Evolutionary conservation across 2,113 vertebrate genomes (phyloP).

Genomic region (Pedionomus torquatus): DNA sequence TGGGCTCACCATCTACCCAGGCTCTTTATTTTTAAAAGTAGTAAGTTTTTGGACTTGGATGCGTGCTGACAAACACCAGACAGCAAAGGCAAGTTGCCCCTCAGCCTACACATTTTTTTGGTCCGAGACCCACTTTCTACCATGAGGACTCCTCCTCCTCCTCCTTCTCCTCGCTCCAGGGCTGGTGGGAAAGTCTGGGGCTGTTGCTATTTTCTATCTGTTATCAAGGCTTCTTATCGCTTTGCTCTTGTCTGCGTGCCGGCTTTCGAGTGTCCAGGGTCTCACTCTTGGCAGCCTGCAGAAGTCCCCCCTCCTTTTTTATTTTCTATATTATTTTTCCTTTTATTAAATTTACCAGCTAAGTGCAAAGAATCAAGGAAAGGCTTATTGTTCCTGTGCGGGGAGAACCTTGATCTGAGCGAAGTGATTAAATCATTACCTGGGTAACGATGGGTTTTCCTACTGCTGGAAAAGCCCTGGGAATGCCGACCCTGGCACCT

Average conservation of each 20-base stretch:
- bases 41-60: not conserved
- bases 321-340: constrained; percentile 22
- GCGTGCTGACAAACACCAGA: accelerated
- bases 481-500: not conserved
- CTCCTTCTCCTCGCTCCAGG: constrained; percentile 52
- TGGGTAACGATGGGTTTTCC: not conserved
- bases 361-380: constrained; percentile 16
- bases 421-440: constrained; percentile 41
- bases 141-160: not conserved
- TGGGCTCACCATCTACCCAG: not conserved
- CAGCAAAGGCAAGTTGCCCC: not conserved
- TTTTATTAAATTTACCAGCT: constrained; percentile 36
- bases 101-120: not conserved
- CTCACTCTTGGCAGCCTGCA: constrained; percentile 76
- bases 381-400: constrained; percentile 24
- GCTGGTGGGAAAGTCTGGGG: constrained; percentile 94
- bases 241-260: constrained; percentile 85
- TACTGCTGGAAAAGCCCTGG: not conserved
- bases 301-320: not conserved
- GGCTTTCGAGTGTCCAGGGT: constrained; percentile 85
- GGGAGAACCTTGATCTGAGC: constrained; percentile 51
- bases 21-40: not conserved
- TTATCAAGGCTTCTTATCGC: constrained; percentile 89
- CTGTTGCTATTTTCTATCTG: constrained; percentile 96
- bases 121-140: not conserved